Evolutionary conservation across 2,797 vertebrate genomes (phyloP).

Genomic region (Pseudochirops corinnae): DNA sequence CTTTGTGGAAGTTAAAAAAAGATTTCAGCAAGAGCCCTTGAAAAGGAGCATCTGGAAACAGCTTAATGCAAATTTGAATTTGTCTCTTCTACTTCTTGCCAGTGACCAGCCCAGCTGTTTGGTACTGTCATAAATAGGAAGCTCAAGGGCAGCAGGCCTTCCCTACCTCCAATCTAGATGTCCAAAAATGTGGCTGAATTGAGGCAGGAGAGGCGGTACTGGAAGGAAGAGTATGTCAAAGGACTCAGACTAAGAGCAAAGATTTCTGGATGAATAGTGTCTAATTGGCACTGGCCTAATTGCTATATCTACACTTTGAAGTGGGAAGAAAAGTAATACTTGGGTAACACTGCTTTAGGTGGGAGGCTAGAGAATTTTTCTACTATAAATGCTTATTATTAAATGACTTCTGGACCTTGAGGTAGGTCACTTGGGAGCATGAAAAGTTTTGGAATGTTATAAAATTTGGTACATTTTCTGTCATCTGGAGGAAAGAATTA

Average conservation of each 20-base stretch:
- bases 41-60: slow-evolving; percentile 23
- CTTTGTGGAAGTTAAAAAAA: slow-evolving; percentile 37
- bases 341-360: slow-evolving; percentile 6
- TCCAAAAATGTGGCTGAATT: slow-evolving; percentile 62
- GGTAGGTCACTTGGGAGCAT: neutral
- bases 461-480: slow-evolving; percentile 5
- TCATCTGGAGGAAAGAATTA: neutral
- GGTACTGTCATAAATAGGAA: slow-evolving; percentile 61
- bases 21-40: slow-evolving; percentile 55
- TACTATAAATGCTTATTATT: neutral
- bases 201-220: slow-evolving; percentile 53
- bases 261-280: slow-evolving; percentile 12
- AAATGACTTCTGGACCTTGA: slow-evolving; percentile 20
- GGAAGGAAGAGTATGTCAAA: slow-evolving; percentile 46
- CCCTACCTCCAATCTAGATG: slow-evolving; percentile 25
- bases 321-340: slow-evolving; percentile 5
- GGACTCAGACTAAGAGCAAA: slow-evolving; percentile 48
- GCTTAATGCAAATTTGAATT: slow-evolving; percentile 33
- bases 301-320: neutral
- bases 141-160: slow-evolving; percentile 22
- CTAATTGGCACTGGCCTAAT: slow-evolving; percentile 10
- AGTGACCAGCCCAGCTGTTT: slow-evolving; percentile 20
- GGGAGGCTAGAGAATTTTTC: slow-evolving; percentile 11
- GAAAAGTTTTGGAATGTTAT: slow-evolving; percentile 31
- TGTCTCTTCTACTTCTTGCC: slow-evolving; percentile 62